phyloP scores from a whole-genome alignment of 1,140 invertebrate species.

The Aradophagus sp. region DNA sequence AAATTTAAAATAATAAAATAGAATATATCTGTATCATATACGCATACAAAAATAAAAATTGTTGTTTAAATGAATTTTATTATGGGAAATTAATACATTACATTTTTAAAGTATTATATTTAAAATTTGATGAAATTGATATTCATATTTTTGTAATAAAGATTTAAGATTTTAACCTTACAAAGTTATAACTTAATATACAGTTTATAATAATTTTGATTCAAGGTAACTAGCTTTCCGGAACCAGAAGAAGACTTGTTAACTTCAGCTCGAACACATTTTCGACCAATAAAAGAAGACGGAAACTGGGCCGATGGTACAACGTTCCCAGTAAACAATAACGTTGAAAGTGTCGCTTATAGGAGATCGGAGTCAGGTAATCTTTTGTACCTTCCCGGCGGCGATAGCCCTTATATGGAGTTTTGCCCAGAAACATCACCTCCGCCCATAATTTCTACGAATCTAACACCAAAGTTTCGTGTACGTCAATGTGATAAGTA shows the following conservation, averaged over 20 bases:
- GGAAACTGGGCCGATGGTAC: constrained; percentile 79
- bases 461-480: constrained; percentile 75
- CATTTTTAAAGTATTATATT: no score
- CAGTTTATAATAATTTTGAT: no score
- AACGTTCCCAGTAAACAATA: constrained; percentile 80
- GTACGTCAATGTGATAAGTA: constrained; percentile 77
- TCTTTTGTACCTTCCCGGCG: constrained; percentile 70
- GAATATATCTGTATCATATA: no score
- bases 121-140: no score
- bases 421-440: constrained; percentile 68
- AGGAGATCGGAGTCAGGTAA: constrained; percentile 71
- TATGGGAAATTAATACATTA: no score
- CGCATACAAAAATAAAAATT: no score
- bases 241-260: constrained; percentile 81
- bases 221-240: constrained; percentile 59
- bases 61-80: no score
- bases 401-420: constrained; percentile 76
- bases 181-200: no score
- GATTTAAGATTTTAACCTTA: no score
- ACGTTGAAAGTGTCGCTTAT: constrained; percentile 77
- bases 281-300: constrained; percentile 81
- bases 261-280: constrained; percentile 83
- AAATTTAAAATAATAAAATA: no score
- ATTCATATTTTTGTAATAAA: no score
- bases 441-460: constrained; percentile 57